Conservation (phyloP, 1,140 invertebrate species). For the Papilio xuthus region DNA sequence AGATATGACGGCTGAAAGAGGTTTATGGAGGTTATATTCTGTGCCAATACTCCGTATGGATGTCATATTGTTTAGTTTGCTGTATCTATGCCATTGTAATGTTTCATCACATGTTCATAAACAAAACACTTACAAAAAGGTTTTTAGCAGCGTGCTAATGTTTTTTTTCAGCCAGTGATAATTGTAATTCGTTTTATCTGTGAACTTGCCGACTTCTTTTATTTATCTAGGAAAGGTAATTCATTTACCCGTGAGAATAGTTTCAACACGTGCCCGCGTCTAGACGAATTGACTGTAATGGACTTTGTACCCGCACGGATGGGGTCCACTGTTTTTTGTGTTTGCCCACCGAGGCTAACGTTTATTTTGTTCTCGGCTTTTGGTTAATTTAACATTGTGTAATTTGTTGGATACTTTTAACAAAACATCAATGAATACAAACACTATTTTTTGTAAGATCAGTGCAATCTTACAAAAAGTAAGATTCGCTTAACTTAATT, state of each 20-base stretch:
- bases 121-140: background rate
- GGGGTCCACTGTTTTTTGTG: conserved; percentile 47
- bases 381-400: conserved; percentile 21
- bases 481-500: background rate
- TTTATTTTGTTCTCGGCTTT: conserved; percentile 44
- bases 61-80: background rate
- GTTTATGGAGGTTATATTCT: no score
- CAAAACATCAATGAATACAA: conserved; percentile 1
- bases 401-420: background rate
- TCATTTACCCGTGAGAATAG: conserved; percentile 75
- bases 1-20: no score
- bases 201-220: conserved; percentile 57
- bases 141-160: background rate
- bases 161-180: conserved; percentile 50
- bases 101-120: background rate
- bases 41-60: no score
- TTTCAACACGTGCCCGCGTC: conserved; percentile 71
- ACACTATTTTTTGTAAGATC: background rate
- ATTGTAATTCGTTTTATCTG: conserved; percentile 67
- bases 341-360: conserved; percentile 48
- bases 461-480: no score
- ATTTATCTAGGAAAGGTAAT: conserved; percentile 70
- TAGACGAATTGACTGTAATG: conserved; percentile 70
- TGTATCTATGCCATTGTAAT: background rate
- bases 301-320: conserved; percentile 57